phyloP scores from a whole-genome alignment of 2,113 vertebrate genomes.

The Lycocorax pyrrhopterus region DNA sequence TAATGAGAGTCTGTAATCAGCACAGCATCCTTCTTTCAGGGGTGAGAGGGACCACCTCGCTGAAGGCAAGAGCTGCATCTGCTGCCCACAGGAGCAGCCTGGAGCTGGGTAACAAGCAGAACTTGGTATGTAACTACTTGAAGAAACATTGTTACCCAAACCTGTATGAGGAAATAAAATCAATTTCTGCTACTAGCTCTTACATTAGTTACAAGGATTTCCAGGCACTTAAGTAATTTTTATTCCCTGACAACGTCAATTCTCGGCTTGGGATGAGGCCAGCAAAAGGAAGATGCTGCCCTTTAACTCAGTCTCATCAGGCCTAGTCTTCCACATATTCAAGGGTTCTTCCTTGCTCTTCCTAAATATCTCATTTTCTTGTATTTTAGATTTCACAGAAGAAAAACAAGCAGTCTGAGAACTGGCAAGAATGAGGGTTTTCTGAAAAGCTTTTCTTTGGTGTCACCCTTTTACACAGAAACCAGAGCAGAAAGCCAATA shows the following conservation, averaged over 20 bases:
- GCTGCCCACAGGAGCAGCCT: rapidly evolving
- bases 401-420: not conserved
- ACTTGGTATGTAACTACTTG: rapidly evolving
- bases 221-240: not conserved
- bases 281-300: not conserved
- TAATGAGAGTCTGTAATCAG: not conserved
- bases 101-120: not conserved
- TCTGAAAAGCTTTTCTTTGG: not conserved
- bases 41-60: rapidly evolving
- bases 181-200: not conserved
- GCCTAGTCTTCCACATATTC: not conserved
- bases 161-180: not conserved
- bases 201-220: not conserved
- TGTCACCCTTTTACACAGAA: not conserved
- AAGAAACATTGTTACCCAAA: not conserved
- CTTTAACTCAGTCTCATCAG: not conserved
- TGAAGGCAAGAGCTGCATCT: not conserved
- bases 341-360: not conserved
- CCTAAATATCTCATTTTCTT: not conserved
- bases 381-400: not conserved
- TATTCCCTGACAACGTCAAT: not conserved
- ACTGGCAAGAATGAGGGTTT: not conserved
- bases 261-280: not conserved
- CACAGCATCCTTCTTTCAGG: not conserved
- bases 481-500: not conserved